A percentile compares a stretch with the other conserved stretches of the same genome.
Conservation (phyloP, 2,797 vertebrate species). For the Diglossa cyanea region DNA sequence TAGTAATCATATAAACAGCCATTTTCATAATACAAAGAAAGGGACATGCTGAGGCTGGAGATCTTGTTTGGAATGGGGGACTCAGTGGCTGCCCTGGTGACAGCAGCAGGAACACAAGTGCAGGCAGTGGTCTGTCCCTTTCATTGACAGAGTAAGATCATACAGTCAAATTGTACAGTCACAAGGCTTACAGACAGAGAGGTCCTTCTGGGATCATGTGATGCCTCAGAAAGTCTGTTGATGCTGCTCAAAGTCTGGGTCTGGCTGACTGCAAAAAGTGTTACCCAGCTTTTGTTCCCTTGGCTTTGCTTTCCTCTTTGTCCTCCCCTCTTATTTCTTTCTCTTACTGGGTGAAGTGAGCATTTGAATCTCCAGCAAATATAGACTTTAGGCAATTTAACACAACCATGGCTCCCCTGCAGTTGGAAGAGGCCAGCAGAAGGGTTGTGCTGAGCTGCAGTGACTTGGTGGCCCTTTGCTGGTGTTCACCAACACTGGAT, state of each 20-base stretch:
- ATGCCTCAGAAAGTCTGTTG: neutral
- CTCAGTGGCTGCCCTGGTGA: neutral
- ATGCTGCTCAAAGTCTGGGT: neutral
- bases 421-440: no score
- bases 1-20: neutral
- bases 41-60: neutral
- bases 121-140: neutral
- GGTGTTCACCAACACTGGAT: no score
- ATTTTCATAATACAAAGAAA: neutral
- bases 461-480: no score
- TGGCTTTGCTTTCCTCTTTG: neutral
- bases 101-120: neutral
- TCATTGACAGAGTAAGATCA: neutral
- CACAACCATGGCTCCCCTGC: neutral
- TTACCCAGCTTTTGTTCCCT: neutral
- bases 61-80: neutral
- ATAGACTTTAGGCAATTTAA: neutral
- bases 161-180: neutral
- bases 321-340: neutral
- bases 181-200: neutral
- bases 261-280: neutral
- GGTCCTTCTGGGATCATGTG: neutral
- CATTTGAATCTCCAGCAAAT: neutral
- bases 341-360: neutral
- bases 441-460: no score